These are phyloP conservation scores for Pelecanoides urinatrix DNA, from an alignment of 2,113 vertebrate species.

Conservation along the genomic window DNA sequence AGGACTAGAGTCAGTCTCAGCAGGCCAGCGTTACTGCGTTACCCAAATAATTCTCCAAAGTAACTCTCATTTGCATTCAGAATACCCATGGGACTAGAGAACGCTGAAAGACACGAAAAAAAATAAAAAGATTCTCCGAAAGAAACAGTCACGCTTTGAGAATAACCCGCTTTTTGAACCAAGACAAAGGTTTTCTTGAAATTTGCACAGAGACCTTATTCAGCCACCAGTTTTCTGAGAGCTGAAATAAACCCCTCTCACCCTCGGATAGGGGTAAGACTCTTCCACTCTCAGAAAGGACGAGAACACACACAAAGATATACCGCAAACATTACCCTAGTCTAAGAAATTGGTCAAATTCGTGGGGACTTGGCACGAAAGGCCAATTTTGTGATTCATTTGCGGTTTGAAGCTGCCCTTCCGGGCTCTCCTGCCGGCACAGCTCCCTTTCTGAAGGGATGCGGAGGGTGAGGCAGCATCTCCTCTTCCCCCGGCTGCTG, in stretches of 20 bases:
- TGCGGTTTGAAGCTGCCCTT: not conserved
- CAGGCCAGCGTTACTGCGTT: not conserved
- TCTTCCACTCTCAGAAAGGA: not conserved
- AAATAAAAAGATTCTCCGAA: not conserved
- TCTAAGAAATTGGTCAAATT: not conserved
- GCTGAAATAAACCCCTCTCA: not conserved
- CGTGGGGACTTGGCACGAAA: not conserved
- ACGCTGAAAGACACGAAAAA: not conserved
- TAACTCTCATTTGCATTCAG: slow-evolving; percentile 13
- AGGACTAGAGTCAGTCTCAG: not conserved
- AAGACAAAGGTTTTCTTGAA: not conserved
- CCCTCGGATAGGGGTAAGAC: not conserved
- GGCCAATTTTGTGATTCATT: not conserved
- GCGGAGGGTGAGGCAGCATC: not conserved
- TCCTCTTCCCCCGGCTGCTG: not conserved
- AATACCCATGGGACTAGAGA: not conserved
- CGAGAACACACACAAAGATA: not conserved
- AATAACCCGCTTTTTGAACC: not conserved
- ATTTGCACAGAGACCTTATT: slow-evolving; percentile 24
- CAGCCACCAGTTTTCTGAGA: not conserved
- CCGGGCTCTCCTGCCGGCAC: not conserved
- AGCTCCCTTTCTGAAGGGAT: not conserved
- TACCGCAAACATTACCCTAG: not conserved
- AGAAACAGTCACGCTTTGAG: not conserved
- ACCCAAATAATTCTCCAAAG: not conserved